Percentiles rank a stretch among this genome's conserved stretches.
Conservation (phyloP, 1,140 invertebrate species). For the Nasonia longicornis region DNA sequence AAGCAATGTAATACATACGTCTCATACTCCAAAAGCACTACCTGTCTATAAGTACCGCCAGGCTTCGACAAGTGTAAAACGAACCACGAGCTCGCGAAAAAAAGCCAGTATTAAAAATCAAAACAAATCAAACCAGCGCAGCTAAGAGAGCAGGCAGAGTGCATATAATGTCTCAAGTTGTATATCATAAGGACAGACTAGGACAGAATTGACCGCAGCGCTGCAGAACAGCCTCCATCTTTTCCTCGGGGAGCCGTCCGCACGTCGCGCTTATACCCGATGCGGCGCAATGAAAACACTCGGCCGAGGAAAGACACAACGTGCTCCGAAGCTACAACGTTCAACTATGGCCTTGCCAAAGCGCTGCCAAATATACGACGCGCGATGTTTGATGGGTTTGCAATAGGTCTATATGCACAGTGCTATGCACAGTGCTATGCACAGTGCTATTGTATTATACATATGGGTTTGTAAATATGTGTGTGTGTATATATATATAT, state of each 20-base stretch:
- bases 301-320: background rate
- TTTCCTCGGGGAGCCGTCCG: background rate
- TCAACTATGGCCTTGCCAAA: background rate
- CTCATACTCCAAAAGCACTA: background rate
- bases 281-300: background rate
- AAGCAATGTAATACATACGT: background rate
- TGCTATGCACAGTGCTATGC: background rate
- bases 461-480: background rate
- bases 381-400: background rate
- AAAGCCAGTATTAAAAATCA: background rate
- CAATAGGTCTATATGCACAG: background rate
- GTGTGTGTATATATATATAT: background rate
- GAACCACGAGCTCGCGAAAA: background rate
- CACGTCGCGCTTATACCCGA: background rate
- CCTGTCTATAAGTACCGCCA: background rate
- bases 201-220: conserved; percentile 29
- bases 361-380: background rate
- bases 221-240: conserved; percentile 20
- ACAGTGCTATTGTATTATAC: too few species aligned
- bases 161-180: background rate
- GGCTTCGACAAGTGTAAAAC: background rate
- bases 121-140: background rate
- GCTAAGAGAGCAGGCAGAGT: background rate
- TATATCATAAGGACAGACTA: background rate
- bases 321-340: background rate